Base-by-base conservation (phyloP, 2,113 vertebrate genomes). In the Nothocercus julius region DNA sequence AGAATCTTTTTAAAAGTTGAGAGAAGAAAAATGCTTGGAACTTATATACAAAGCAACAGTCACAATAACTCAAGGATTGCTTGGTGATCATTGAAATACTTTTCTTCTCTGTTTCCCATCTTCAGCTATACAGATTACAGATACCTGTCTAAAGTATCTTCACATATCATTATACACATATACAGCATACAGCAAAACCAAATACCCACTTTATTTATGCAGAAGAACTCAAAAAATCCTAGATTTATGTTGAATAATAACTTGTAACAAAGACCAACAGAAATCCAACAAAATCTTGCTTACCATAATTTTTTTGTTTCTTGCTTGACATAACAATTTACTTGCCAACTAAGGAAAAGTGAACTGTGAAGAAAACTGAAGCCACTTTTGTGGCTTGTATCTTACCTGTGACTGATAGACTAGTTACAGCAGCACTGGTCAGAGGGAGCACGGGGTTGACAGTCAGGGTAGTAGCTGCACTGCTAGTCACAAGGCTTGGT, bases 401-500 rank as follows among this genome's bases (percentile, higher is more conserved):
- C 95, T 97, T 94, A 99, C 99, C 99, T 98, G 99, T 98, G 97
- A 99, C 98, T 89, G 98, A 95, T 96, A 99, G 97, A 97, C 96
- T 98, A 76, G 99, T 98, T 88, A 99, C 98, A 58, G 97, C 95
- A 92, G 98, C 98, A 96, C 98, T 99, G 98, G 98, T 99, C 94
- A 99, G 98, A 96, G 99, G 99, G 98, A 99, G 98, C 96, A 99
- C 98, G 90, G 99, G 98, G 96, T 98, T 99, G 98, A 99, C 99
- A 90, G 99, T 99, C 98, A 99, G 98, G 87, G 99, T 99, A 93
- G 99, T 98, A 92, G 99, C 98, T 89, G 99, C 98, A 96, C 98
- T 99, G 98, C 99, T 99, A 95, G 98, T 99, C 97, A 99, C 99
- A 98, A 99, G 99, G 98, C 99, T 99, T 85, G 99, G 98, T n/a